Evolutionary conservation across 2,797 vertebrate species (phyloP).

Genomic region (Parambassis ranga): DNA sequence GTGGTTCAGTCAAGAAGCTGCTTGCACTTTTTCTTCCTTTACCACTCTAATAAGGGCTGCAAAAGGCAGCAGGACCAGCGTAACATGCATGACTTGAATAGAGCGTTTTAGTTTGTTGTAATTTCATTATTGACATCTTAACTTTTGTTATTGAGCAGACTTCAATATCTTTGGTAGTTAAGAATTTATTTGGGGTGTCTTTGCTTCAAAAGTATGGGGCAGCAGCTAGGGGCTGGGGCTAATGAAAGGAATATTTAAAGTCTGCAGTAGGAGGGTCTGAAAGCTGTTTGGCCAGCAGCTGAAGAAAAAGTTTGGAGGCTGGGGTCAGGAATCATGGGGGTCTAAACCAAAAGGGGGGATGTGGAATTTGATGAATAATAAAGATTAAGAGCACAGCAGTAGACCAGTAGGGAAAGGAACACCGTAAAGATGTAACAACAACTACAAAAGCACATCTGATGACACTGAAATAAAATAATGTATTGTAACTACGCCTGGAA

Average conservation of each 20-base stretch:
- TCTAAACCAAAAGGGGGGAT: not conserved
- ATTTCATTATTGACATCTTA: too few relatives aligned
- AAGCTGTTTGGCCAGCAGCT: not conserved
- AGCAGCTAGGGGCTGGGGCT: not conserved
- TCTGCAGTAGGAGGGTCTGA: constrained; percentile 3
- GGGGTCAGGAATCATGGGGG: not conserved
- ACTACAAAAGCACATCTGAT: not conserved
- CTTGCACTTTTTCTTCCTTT: too few relatives aligned
- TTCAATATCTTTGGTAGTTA: too few relatives aligned
- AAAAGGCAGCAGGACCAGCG: too few relatives aligned
- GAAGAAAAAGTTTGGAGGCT: not conserved
- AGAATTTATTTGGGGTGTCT: not conserved
- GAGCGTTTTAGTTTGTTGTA: too few relatives aligned
- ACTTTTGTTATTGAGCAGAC: too few relatives aligned
- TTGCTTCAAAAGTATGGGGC: not conserved
- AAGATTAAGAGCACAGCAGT: not conserved
- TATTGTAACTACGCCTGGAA: not conserved
- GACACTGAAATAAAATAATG: not conserved
- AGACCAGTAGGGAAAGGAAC: not conserved
- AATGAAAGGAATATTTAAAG: constrained; percentile 16
- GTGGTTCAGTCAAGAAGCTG: too few relatives aligned
- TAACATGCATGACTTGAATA: too few relatives aligned
- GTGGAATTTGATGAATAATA: not conserved
- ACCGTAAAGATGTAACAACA: too few relatives aligned
- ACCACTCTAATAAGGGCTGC: too few relatives aligned